Conservation (phyloP, 2,888 invertebrate genomes). For the Priapulus caudatus region DNA sequence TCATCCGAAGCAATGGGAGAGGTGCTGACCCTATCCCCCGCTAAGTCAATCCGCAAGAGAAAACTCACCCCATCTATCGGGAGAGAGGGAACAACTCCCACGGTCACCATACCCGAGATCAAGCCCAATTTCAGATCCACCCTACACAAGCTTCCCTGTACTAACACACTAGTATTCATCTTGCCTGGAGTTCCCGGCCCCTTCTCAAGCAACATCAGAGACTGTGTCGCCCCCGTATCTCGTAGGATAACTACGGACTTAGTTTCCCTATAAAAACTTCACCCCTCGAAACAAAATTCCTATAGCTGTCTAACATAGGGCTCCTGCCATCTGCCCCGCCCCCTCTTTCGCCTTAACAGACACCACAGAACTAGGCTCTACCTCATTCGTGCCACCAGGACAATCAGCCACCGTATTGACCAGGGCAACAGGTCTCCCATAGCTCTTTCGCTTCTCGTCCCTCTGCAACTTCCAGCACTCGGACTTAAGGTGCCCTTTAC, state of each 20-base stretch:
- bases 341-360: too few species aligned
- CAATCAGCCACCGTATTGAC: too few species aligned
- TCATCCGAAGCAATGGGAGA: not conserved
- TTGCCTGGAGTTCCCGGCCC: not conserved
- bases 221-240: not conserved
- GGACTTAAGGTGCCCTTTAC: too few species aligned
- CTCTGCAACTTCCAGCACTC: too few species aligned
- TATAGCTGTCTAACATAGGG: too few species aligned
- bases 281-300: too few species aligned
- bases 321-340: too few species aligned
- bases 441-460: too few species aligned
- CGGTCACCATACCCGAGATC: not conserved
- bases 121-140: not conserved
- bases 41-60: not conserved
- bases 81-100: not conserved
- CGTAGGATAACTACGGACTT: not conserved
- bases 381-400: too few species aligned
- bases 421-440: too few species aligned
- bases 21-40: not conserved
- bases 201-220: not conserved
- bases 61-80: not conserved
- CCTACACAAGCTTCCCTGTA: not conserved
- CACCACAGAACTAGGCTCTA: too few species aligned
- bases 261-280: not conserved
- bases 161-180: not conserved